These are phyloP conservation scores for Cerceris ruficornis DNA, from an alignment of 2,888 invertebrate genomes.

Conservation along the genomic window DNA sequence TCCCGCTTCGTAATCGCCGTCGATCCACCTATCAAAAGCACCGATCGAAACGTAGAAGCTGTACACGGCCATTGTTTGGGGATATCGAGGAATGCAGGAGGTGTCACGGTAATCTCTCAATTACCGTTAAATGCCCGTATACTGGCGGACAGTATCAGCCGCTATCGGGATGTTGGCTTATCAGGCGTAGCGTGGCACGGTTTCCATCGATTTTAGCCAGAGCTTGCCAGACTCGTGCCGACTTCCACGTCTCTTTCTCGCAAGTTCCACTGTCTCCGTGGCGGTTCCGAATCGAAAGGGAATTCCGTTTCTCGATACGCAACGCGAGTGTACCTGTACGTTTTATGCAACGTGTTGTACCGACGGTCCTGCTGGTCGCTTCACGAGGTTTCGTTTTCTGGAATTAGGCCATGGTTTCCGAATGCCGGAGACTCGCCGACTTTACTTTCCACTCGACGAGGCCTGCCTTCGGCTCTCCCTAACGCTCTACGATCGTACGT, in stretches of 20 bases:
- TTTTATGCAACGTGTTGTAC: constrained; percentile 18
- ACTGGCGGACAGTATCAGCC: constrained; percentile 9
- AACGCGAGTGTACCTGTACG: background rate
- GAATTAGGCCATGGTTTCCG: constrained; percentile 71
- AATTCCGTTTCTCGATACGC: constrained; percentile 22
- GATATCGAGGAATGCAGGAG: background rate
- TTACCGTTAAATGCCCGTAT: constrained; percentile 11
- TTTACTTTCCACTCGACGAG: constrained; percentile 70
- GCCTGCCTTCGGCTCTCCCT: constrained; percentile 11
- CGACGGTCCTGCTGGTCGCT: constrained; percentile 13
- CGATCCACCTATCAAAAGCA: too few species aligned
- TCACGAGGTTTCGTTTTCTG: constrained; percentile 47
- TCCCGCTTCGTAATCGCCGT: too few species aligned
- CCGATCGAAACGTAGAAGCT: too few species aligned
- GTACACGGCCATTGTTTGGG: background rate
- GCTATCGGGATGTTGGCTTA: constrained; percentile 53
- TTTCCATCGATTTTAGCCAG: constrained; percentile 50
- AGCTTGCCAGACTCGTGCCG: constrained; percentile 16
- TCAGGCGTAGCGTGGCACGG: constrained; percentile 38
- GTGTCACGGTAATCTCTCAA: constrained; percentile 13
- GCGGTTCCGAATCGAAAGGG: constrained; percentile 1
- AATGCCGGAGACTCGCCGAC: constrained; percentile 36
- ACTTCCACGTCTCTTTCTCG: constrained; percentile 4
- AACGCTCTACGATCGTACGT: constrained; percentile 25
- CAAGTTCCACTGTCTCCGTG: background rate